Conservation (phyloP, 2,888 invertebrate species). For the Caenorhabditis parvicauda region DNA sequence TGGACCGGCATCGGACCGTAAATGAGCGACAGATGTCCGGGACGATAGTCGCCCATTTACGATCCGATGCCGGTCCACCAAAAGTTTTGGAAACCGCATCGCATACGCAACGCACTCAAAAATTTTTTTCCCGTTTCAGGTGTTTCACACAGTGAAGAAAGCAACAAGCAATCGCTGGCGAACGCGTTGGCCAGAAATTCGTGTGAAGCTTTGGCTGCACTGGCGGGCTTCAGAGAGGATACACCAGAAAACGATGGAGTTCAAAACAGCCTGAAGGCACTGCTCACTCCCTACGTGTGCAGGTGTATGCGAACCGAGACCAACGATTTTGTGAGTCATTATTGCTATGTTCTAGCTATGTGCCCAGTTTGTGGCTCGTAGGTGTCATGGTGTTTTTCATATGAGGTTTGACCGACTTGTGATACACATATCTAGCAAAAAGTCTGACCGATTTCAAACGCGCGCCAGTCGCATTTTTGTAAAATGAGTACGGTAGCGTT, state of each 20-base stretch:
- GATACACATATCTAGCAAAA: too few relatives aligned
- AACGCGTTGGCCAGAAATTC: slow-evolving; percentile 87
- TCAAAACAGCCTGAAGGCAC: slow-evolving; percentile 70
- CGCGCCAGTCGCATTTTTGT: too few relatives aligned
- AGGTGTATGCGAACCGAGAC: slow-evolving; percentile 73
- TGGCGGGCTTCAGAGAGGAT: slow-evolving; percentile 75
- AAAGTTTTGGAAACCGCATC: too few relatives aligned
- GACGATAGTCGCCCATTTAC: too few relatives aligned
- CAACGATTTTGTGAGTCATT: slow-evolving; percentile 24
- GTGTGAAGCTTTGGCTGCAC: slow-evolving; percentile 78
- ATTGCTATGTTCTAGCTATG: not conserved
- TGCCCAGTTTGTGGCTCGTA: not conserved
- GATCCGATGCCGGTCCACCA: too few relatives aligned
- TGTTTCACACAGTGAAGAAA: slow-evolving; percentile 52
- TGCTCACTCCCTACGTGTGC: slow-evolving; percentile 85
- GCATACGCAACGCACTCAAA: too few relatives aligned
- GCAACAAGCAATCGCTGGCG: slow-evolving; percentile 77
- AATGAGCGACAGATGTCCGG: too few relatives aligned
- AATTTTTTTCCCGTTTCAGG: too few relatives aligned
- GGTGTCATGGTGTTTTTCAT: not conserved
- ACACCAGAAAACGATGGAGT: slow-evolving; percentile 71
- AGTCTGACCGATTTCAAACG: too few relatives aligned
- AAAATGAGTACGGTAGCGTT: too few relatives aligned
- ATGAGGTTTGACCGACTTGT: too few relatives aligned
- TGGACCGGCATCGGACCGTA: too few relatives aligned